These are phyloP conservation scores for Solenopsis invicta DNA, from an alignment of 1,140 invertebrate genomes.

Conservation along the genomic window DNA sequence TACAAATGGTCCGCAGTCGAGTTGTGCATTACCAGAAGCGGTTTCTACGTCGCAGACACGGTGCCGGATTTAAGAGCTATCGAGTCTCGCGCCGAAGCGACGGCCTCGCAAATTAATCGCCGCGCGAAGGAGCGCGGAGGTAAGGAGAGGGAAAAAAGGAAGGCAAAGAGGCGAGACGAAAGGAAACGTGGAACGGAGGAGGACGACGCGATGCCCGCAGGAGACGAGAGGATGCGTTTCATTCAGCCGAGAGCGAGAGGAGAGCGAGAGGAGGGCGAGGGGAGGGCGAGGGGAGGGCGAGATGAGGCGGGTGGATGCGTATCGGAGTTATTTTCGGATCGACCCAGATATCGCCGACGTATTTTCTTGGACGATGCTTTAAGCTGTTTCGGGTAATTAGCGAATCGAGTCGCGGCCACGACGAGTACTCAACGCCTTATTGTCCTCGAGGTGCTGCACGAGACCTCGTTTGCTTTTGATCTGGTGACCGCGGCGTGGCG, in stretches of 20 bases:
- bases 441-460: slow-evolving; percentile 74
- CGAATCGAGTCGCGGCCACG: slow-evolving; percentile 79
- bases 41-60: slow-evolving; percentile 49
- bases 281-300: slow-evolving; percentile 57
- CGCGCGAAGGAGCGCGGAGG: neutral
- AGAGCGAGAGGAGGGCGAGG: slow-evolving; percentile 57
- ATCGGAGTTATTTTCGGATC: slow-evolving; percentile 84
- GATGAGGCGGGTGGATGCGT: slow-evolving; percentile 79
- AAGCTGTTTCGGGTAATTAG: slow-evolving; percentile 85
- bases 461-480: slow-evolving; percentile 78
- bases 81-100: slow-evolving; percentile 29
- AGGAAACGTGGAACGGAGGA: slow-evolving; percentile 53
- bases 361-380: slow-evolving; percentile 80
- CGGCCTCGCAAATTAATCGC: slow-evolving; percentile 68
- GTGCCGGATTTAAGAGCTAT: slow-evolving; percentile 69
- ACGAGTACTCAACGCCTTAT: slow-evolving; percentile 74
- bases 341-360: slow-evolving; percentile 83
- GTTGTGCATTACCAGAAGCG: slow-evolving; percentile 68
- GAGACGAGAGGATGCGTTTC: slow-evolving; percentile 61
- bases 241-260: slow-evolving; percentile 62
- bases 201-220: slow-evolving; percentile 17
- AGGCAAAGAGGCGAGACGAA: slow-evolving; percentile 57
- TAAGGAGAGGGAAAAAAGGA: slow-evolving; percentile 37
- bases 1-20: slow-evolving; percentile 59
- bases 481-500: slow-evolving; percentile 32